These are phyloP conservation scores for Theocolax elegans DNA, from an alignment of 1,140 invertebrate species.

Conservation along the genomic window DNA sequence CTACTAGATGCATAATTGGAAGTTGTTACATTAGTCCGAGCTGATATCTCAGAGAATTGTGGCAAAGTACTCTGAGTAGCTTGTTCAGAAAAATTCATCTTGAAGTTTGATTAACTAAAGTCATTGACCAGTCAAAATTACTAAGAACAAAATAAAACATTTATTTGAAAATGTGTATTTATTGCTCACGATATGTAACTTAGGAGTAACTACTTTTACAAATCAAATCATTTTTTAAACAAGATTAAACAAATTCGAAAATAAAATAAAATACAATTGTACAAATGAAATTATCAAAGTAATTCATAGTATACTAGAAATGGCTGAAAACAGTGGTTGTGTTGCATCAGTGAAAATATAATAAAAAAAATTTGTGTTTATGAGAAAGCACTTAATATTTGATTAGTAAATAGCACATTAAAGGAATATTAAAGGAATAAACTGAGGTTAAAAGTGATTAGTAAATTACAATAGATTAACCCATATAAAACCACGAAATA, in stretches of 20 bases:
- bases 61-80: constrained; percentile 55
- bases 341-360: too few species aligned
- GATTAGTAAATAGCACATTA: too few species aligned
- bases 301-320: not conserved
- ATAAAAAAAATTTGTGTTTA: too few species aligned
- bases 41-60: constrained; percentile 60
- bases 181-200: too few species aligned
- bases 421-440: too few species aligned
- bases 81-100: constrained; percentile 61
- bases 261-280: not conserved
- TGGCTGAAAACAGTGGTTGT: not conserved
- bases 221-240: not conserved
- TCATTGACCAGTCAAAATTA: not conserved
- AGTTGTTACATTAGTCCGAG: constrained; percentile 48
- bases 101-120: constrained; percentile 1
- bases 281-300: not conserved
- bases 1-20: constrained; percentile 48
- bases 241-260: not conserved
- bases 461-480: too few species aligned
- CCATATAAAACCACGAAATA: too few species aligned
- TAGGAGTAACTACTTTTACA: not conserved
- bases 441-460: too few species aligned
- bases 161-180: not conserved
- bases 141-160: constrained; percentile 7
- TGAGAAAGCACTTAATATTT: too few species aligned